Conservation (phyloP, 2,888 invertebrate species). For the Disparrhopalites patrizii region DNA sequence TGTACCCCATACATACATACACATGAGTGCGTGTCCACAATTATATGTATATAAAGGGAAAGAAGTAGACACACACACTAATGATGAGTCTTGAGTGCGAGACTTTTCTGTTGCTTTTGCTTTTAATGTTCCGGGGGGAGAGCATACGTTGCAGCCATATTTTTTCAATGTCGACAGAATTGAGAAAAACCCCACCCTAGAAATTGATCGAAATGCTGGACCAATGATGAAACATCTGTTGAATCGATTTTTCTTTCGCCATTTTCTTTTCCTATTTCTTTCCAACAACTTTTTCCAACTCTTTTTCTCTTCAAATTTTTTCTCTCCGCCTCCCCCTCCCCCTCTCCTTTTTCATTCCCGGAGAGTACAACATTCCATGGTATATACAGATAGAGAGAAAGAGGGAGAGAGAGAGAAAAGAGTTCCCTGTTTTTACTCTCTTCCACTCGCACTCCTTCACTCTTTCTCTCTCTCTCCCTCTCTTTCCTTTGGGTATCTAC, state of each 20-base stretch:
- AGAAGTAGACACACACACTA: too few species aligned
- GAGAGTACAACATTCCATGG: too few species aligned
- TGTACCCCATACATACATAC: too few species aligned
- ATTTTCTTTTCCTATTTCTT: constrained; percentile 38
- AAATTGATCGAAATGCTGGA: constrained; percentile 47
- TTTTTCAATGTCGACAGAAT: constrained; percentile 32
- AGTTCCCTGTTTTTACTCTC: neutral
- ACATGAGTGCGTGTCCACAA: too few species aligned
- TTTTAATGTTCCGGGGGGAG: constrained; percentile 9
- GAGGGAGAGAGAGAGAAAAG: too few species aligned
- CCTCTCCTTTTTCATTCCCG: neutral
- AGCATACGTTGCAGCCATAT: constrained; percentile 26
- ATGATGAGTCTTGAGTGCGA: neutral
- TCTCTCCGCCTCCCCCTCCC: neutral
- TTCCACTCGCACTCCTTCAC: neutral
- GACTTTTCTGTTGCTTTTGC: constrained; percentile 2
- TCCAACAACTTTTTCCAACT: constrained; percentile 12
- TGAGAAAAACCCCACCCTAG: constrained; percentile 47
- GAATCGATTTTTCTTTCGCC: constrained; percentile 44
- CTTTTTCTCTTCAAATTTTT: constrained; percentile 1
- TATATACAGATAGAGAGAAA: too few species aligned
- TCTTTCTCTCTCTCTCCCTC: neutral
- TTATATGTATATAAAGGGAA: too few species aligned
- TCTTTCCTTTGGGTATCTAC: too few species aligned
- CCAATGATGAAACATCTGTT: constrained; percentile 48